Conservation (phyloP, 2,113 vertebrate genomes). For the Leptocoma aspasia region DNA sequence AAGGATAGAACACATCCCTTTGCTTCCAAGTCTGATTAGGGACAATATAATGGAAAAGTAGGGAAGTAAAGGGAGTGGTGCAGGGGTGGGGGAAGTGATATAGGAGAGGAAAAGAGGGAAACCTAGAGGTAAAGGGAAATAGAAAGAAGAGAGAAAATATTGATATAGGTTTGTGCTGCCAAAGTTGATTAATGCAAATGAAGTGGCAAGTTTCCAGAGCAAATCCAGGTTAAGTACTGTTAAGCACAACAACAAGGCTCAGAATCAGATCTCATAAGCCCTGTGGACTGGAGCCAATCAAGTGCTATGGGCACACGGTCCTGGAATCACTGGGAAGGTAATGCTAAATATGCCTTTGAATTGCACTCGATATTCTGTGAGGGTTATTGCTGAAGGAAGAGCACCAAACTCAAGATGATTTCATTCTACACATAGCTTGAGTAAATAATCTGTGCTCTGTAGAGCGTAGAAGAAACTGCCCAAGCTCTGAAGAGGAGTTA, state of each 20-base stretch:
- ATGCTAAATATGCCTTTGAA: neutral
- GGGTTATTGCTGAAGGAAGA: neutral
- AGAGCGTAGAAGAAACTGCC: neutral
- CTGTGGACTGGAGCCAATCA: neutral
- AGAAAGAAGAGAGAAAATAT: neutral
- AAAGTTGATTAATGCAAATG: neutral
- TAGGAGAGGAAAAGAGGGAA: neutral
- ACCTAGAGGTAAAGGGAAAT: neutral
- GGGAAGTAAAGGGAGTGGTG: neutral
- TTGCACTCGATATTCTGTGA: rapidly evolving
- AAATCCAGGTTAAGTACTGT: neutral
- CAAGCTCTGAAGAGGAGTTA: neutral
- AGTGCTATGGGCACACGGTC: neutral
- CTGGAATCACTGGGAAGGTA: neutral
- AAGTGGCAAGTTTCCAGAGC: neutral
- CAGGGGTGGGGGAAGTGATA: rapidly evolving
- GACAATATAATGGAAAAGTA: neutral
- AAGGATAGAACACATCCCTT: neutral
- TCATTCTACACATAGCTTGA: neutral
- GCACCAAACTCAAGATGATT: neutral
- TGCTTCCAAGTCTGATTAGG: neutral
- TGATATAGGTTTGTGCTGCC: neutral
- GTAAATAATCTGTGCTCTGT: neutral
- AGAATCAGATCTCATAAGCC: neutral
- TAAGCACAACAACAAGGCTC: neutral